These are phyloP conservation scores for Callyntrura sp. DNA, from an alignment of 2,888 invertebrate genomes.

Conservation along the genomic window DNA sequence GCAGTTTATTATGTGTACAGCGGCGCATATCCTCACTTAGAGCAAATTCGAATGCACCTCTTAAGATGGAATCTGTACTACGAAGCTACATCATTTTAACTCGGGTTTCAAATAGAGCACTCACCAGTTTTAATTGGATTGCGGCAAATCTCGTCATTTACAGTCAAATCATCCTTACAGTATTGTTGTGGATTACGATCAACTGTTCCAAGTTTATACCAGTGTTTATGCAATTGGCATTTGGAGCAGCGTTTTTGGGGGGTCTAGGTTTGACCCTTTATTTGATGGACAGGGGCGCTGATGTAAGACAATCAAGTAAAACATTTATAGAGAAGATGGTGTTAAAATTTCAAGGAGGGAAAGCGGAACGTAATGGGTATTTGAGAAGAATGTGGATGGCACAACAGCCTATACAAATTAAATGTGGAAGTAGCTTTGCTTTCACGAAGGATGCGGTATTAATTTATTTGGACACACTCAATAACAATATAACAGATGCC, in stretches of 20 bases:
- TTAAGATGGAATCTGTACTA: too few species aligned
- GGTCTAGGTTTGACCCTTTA: background rate
- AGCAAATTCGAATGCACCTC: too few species aligned
- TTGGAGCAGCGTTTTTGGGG: background rate
- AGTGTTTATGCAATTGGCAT: background rate
- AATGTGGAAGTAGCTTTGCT: slow-evolving; percentile 30
- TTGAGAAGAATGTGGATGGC: too few species aligned
- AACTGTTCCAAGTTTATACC: slow-evolving; percentile 22
- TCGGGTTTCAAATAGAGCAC: too few species aligned
- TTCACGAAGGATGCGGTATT: background rate
- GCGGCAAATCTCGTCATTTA: background rate
- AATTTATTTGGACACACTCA: slow-evolving; percentile 31
- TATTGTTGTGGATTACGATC: slow-evolving; percentile 13
- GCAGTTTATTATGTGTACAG: too few species aligned
- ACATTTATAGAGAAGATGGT: background rate
- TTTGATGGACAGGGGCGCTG: background rate
- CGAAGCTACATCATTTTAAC: too few species aligned
- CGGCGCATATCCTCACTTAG: too few species aligned
- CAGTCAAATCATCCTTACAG: slow-evolving; percentile 15
- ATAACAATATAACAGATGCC: background rate
- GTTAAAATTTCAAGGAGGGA: background rate
- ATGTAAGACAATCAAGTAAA: background rate
- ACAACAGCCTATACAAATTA: slow-evolving; percentile 27
- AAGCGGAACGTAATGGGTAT: background rate
- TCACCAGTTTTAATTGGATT: background rate